These are phyloP conservation scores for Xenopus tropicalis DNA, from an alignment of 2,113 vertebrate genomes.

Conservation along the genomic window DNA sequence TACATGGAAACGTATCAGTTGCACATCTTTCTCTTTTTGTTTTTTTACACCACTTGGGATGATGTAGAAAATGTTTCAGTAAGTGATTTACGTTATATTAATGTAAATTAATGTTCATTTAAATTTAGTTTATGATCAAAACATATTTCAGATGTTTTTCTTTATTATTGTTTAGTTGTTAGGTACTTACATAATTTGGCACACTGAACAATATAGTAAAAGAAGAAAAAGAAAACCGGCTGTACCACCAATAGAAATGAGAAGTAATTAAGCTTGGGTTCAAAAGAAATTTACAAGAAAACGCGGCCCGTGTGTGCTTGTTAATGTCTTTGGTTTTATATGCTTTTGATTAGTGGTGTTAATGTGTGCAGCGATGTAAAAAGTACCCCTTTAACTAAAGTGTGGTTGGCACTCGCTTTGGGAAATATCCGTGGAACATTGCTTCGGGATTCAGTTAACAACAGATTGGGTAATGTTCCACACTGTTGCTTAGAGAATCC, in stretches of 20 bases:
- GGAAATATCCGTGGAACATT: background rate
- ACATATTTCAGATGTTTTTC: background rate
- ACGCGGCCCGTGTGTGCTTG: background rate
- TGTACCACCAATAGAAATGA: background rate
- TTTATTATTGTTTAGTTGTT: background rate
- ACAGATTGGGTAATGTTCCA: background rate
- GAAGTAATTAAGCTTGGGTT: background rate
- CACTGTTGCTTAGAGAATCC: background rate
- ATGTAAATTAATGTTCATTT: background rate
- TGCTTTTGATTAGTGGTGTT: background rate
- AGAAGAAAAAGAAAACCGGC: background rate
- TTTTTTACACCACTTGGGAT: constrained; percentile 55
- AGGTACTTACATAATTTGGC: background rate
- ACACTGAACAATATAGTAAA: background rate
- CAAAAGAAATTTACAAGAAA: background rate
- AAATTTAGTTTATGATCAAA: background rate
- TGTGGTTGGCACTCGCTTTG: background rate
- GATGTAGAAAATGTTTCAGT: background rate
- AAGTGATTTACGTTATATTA: background rate
- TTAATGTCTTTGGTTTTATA: background rate
- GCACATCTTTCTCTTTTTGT: constrained; percentile 62
- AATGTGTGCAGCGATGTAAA: background rate
- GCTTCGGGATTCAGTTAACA: background rate
- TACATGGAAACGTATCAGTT: constrained; percentile 72
- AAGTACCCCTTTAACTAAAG: background rate